Conservation (phyloP, 2,113 vertebrate species). For the Acanthisitta chloris region DNA sequence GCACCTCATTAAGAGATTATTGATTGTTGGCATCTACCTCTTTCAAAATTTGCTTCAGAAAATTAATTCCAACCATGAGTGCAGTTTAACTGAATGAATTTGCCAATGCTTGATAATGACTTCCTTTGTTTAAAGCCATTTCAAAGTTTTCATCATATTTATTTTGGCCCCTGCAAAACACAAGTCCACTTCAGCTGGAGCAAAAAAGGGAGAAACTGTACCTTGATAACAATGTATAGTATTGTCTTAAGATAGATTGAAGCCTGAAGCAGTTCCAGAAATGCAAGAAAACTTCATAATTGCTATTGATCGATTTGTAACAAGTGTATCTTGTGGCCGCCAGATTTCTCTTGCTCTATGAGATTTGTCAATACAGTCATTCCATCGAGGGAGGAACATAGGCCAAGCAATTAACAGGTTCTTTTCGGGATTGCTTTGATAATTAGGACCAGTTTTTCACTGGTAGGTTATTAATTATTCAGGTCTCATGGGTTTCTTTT, state of each 20-base stretch:
- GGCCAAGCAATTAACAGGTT: slow-evolving; percentile 56
- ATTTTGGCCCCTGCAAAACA: neutral
- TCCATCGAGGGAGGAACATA: slow-evolving; percentile 33
- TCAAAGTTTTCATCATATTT: neutral
- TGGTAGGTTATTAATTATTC: slow-evolving; percentile 60
- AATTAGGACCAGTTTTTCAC: slow-evolving; percentile 55
- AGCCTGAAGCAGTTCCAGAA: slow-evolving; percentile 33
- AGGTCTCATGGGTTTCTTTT: slow-evolving; percentile 3
- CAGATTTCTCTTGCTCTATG: slow-evolving; percentile 9
- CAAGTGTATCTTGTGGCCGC: slow-evolving; percentile 7
- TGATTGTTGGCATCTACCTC: slow-evolving; percentile 48
- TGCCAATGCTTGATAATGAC: slow-evolving; percentile 9
- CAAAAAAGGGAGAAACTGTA: neutral
- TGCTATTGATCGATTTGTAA: slow-evolving; percentile 49
- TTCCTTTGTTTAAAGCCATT: slow-evolving; percentile 16
- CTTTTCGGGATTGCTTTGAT: neutral
- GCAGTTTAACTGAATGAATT: slow-evolving; percentile 28
- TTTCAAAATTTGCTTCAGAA: slow-evolving; percentile 57
- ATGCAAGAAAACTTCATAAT: slow-evolving; percentile 44
- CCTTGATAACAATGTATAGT: neutral
- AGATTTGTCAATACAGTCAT: slow-evolving; percentile 51
- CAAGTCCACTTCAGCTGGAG: neutral
- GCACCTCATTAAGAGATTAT: slow-evolving; percentile 63
- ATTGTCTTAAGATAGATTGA: neutral
- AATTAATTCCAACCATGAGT: slow-evolving; percentile 38